Percentiles rank a stretch among this genome's conserved stretches.
phyloP scores from a whole-genome alignment of 2,888 invertebrate genomes.

The Gortyna flavago region DNA sequence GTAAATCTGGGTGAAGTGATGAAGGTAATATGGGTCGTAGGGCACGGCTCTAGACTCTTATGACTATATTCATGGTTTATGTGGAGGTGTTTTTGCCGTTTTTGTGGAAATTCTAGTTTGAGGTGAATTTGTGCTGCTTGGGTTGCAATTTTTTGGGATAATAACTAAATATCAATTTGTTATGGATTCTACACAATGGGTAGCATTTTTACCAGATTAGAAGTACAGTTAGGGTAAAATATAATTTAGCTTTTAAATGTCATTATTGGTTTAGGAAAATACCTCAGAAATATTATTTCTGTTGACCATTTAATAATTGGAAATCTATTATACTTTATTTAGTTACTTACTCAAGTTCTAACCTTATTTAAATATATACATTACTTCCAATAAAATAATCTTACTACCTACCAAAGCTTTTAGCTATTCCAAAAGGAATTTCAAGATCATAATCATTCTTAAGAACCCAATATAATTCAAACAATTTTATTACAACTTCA shows the following conservation, averaged over 20 bases:
- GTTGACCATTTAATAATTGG: background rate
- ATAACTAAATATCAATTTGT: background rate
- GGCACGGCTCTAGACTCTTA: conserved; percentile 42
- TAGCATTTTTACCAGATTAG: background rate
- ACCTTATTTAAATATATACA: background rate
- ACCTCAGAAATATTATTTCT: background rate
- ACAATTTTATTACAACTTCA: background rate
- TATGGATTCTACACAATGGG: too few species aligned
- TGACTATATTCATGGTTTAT: conserved; percentile 56
- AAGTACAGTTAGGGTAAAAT: background rate
- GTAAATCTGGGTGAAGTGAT: conserved; percentile 60
- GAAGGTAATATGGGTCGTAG: conserved; percentile 59
- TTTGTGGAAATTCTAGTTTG: conserved; percentile 11
- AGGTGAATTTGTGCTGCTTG: conserved; percentile 3
- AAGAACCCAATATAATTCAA: background rate
- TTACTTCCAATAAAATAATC: background rate
- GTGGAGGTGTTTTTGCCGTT: conserved; percentile 35
- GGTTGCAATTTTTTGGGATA: background rate
- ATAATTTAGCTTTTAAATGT: background rate
- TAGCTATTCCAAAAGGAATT: conserved; percentile 7
- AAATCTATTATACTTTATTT: background rate
- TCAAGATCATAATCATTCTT: background rate
- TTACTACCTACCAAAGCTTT: background rate
- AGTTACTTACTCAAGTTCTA: too few species aligned
- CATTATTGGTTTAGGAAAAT: too few species aligned